These are phyloP conservation scores for Apamea sordens DNA, from an alignment of 2,888 invertebrate genomes.

Conservation along the genomic window DNA sequence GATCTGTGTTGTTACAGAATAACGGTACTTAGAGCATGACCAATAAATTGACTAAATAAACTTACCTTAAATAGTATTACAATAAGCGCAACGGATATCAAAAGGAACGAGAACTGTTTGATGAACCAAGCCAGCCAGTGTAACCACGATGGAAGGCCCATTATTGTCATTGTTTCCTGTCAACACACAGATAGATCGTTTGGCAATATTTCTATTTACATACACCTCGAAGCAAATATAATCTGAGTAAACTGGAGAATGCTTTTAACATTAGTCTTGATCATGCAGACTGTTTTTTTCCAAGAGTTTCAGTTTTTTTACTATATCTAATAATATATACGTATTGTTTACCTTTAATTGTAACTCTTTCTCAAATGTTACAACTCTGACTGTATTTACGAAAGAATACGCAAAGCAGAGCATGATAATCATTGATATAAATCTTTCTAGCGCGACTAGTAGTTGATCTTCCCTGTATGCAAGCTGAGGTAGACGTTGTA, in stretches of 20 bases:
- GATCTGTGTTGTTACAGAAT: conserved; percentile 2
- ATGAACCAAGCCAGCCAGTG: conserved; percentile 97
- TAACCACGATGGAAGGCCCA: conserved; percentile 96
- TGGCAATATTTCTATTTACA: conserved; percentile 22
- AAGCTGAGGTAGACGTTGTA: conserved; percentile 94
- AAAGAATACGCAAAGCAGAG: conserved; percentile 95
- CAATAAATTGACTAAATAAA: conserved; percentile 4
- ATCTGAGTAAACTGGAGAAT: neutral
- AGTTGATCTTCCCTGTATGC: conserved; percentile 93
- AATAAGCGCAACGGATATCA: conserved; percentile 92
- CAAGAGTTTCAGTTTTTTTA: neutral
- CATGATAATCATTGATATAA: conserved; percentile 94
- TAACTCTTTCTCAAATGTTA: conserved; percentile 94
- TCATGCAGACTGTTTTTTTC: neutral
- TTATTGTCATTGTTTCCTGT: conserved; percentile 97
- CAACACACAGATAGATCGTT: conserved; percentile 60
- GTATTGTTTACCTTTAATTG: conserved; percentile 92
- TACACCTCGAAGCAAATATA: conserved; percentile 14
- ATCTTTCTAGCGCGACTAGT: conserved; percentile 92
- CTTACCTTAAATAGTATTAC: conserved; percentile 91
- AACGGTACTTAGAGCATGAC: neutral
- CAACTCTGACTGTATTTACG: conserved; percentile 94
- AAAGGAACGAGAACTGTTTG: conserved; percentile 93
- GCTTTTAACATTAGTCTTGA: neutral
- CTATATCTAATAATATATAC: neutral